Base-by-base conservation (phyloP, 2,113 vertebrate genomes). In the Balaenoptera acutorostrata region DNA sequence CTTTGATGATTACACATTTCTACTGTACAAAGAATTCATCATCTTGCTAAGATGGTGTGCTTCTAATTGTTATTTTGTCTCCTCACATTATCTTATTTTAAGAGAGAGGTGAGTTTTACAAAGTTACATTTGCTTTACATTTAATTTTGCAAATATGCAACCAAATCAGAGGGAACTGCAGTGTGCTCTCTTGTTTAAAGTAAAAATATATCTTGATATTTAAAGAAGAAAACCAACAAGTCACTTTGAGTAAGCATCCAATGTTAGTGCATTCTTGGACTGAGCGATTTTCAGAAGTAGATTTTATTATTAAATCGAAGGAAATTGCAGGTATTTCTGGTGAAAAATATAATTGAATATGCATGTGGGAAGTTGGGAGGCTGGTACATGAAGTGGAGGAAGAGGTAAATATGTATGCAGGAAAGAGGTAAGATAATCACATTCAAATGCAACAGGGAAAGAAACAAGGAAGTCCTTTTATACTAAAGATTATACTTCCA, bases 1-100 rank as follows among this genome's bases (percentile, higher is more conserved):
- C 93, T 96, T 97, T 97, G 96, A 97, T 95, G 92, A 92, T 97
- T 95, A 88, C n/a, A 96, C 92, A 69, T 96, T 96, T 96, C 88
- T 96, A 83, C 63, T 92, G 74, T 93, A 96, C 80, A 96, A 96
- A 97, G 96, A 97, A 97, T 95, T 64, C 81, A 92, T 97, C 87
- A 84, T 63, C 75, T 96, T 83, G 33, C 92, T 96, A 90, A 96
- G 95, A 90, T 0, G 0, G 52, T 49, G 94, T 86, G 92, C 64
- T 96, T 94, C 96, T 97, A 96, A 97, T 96, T 98, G 87, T 88
- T 94, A 90, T n/a, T 41, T 88, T 90, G 63, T 82, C 88, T 86
- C 84, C n/a, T 92, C 87, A 72, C 71, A 81, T 97, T 96, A 81
- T 84, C 55, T 95, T 96, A 29, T 59, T 88, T 96, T 78, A 94